Evolutionary conservation across 2,113 vertebrate genomes (phyloP), one percentile per base, ranked within the genome.

Genomic region (Siniperca chuatsi): DNA sequence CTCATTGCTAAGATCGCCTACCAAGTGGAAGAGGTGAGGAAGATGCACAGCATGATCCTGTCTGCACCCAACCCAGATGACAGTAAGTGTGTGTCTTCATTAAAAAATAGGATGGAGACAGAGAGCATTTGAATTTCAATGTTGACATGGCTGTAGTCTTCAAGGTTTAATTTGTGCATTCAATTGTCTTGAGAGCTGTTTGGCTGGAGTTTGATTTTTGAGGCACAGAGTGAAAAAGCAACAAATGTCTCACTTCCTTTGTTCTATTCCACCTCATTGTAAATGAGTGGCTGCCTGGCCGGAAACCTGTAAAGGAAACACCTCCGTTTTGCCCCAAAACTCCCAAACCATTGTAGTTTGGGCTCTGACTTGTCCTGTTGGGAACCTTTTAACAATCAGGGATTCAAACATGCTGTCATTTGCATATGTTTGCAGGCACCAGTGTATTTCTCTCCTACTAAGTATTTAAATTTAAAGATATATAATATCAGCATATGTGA

Each of bases 61-160:
- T 98, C 98, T 4, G 97, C 98, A 46, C 98, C 98, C 44, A 97
- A 99, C 92, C 96, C 98, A 40, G 97, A 99, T 89, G 96, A 96
- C 88, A 97, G 98, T 99, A 93, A 95, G 98, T 95, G 50, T 71
- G 35, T 64, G 21, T 62, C 33, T 64, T 35, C 21, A 29, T 42
- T 8, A 12, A 57, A 48, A 9, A 33, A 48, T 23, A 25, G 18
- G 40, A 54, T 55, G 18, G 12, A 35, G 29, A 18, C 42, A n/a
- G 21, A 57, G 35, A 5, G 18, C 10, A 23, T 74, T 35, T 54
- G 0, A 10, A n/a, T 68, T n/a, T 35, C 46, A 71, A 7, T 44
- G 40, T 48, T 76, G 62, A 40, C 25, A 57, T 35, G 0, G 0
- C 23, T 72, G 33, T 29, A 6, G 11, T 37, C 50, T 61, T 78